A percentile compares a stretch with the other conserved stretches of the same genome.
These are phyloP conservation scores for Asarcornis scutulata DNA, from an alignment of 2,113 vertebrate genomes.

Conservation along the genomic window DNA sequence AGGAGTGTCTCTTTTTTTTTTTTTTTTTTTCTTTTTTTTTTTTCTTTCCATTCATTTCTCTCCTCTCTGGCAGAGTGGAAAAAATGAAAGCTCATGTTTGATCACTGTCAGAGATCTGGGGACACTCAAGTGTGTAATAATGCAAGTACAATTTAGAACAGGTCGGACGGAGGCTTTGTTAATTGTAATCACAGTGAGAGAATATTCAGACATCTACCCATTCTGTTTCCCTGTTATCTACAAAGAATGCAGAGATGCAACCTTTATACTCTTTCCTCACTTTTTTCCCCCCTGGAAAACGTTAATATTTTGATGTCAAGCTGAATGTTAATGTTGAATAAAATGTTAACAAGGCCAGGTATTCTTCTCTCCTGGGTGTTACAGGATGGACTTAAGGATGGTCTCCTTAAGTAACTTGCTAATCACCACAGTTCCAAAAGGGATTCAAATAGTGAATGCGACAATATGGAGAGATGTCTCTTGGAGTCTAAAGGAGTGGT, in stretches of 20 bases:
- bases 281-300: too few species aligned
- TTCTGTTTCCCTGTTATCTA: not conserved
- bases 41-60: not conserved
- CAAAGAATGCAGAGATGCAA: not conserved
- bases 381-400: too few species aligned
- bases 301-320: too few species aligned
- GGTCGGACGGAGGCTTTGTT: not conserved
- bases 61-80: not conserved
- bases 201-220: not conserved
- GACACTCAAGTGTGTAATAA: not conserved
- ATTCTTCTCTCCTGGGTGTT: too few species aligned
- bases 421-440: too few species aligned
- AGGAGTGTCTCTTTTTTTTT: not conserved
- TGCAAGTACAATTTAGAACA: not conserved
- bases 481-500: too few species aligned
- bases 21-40: not conserved
- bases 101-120: not conserved
- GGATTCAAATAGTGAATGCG: too few species aligned
- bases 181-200: not conserved
- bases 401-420: too few species aligned
- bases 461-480: too few species aligned
- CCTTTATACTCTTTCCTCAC: not conserved
- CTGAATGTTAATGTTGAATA: too few species aligned
- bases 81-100: not conserved
- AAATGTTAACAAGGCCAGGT: too few species aligned